phyloP scores from a whole-genome alignment of 2,113 vertebrate genomes.

The Trichomycterus rosablanca region DNA sequence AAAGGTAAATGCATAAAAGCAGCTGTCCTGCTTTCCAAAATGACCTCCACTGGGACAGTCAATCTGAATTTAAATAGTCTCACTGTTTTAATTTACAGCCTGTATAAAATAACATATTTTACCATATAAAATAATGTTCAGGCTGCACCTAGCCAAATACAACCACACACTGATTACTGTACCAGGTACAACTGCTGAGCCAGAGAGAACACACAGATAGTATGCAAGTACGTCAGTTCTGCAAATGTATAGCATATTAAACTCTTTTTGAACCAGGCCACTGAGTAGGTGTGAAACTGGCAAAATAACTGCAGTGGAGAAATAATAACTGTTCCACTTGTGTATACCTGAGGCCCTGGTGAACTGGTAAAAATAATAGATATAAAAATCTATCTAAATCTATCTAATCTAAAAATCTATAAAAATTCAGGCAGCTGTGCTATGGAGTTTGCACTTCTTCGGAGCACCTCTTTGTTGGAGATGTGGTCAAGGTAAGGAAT shows the following conservation, averaged over 20 bases:
- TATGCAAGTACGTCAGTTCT: slow-evolving; percentile 45
- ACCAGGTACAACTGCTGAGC: slow-evolving; percentile 56
- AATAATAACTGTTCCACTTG: too few species aligned
- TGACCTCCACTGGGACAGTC: slow-evolving; percentile 47
- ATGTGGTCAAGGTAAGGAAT: too few species aligned
- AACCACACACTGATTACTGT: slow-evolving; percentile 60
- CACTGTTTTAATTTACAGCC: slow-evolving; percentile 65
- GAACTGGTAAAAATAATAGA: too few species aligned
- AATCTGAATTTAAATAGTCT: slow-evolving; percentile 56
- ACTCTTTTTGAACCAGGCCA: background rate
- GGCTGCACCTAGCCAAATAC: slow-evolving; percentile 60
- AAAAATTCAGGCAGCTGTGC: too few species aligned
- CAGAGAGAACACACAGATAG: slow-evolving; percentile 34
- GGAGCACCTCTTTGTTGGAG: too few species aligned
- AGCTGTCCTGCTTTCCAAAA: slow-evolving; percentile 45
- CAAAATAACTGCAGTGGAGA: background rate
- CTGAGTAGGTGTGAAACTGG: slow-evolving; percentile 24
- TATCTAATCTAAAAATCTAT: too few species aligned
- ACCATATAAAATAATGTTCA: slow-evolving; percentile 59
- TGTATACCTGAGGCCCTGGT: too few species aligned
- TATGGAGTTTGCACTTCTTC: too few species aligned
- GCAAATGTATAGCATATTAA: slow-evolving; percentile 4
- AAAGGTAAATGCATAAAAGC: slow-evolving; percentile 48
- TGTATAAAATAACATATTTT: slow-evolving; percentile 63
- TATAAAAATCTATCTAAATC: too few species aligned